Conservation (phyloP, 2,797 vertebrate species). For the Mormyrops boulengeri region DNA sequence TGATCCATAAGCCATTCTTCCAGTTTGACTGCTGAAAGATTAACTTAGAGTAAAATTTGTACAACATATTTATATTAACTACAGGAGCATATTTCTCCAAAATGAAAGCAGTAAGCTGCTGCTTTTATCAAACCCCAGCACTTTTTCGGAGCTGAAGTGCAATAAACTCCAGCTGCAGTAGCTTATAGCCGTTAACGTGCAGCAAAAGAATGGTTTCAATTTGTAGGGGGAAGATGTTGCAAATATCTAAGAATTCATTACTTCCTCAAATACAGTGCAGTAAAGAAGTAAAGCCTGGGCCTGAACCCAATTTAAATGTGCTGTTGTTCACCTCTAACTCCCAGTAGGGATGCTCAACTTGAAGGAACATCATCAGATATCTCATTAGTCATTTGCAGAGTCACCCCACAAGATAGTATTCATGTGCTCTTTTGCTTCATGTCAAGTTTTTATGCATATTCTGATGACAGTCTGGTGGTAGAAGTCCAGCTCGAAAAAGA, state of each 20-base stretch:
- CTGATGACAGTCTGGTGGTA: background rate
- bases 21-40: background rate
- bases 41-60: background rate
- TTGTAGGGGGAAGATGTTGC: conserved; percentile 54
- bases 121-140: conserved; percentile 32
- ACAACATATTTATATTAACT: background rate
- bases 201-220: conserved; percentile 60
- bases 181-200: conserved; percentile 51
- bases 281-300: background rate
- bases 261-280: conserved; percentile 43
- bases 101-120: conserved; percentile 45
- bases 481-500: background rate
- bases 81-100: background rate
- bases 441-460: background rate
- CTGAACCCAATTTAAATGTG: background rate
- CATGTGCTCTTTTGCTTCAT: background rate
- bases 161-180: conserved; percentile 56
- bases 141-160: conserved; percentile 11
- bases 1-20: background rate
- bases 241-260: conserved; percentile 50
- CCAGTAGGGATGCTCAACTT: background rate
- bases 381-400: background rate
- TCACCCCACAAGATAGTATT: background rate
- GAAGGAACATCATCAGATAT: background rate
- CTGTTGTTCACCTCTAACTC: background rate